Base-by-base conservation (phyloP, 1,140 invertebrate species). In the Drosophila mayri region DNA sequence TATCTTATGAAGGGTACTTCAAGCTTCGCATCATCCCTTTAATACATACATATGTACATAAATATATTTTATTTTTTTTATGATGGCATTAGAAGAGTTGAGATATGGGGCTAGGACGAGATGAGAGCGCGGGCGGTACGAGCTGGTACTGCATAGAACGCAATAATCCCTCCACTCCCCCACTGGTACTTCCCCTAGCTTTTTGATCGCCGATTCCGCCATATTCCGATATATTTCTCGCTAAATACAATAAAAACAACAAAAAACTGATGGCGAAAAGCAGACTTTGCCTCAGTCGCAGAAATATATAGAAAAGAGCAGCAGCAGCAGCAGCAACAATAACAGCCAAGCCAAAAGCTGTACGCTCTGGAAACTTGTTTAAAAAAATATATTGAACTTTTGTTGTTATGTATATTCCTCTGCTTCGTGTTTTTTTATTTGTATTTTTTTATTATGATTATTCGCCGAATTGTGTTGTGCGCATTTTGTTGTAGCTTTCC, bases 401-500 rank as follows among this genome's bases (percentile, higher is more conserved):
- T 71, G 63, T 66, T 75, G 54, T 67, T 58, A 47, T 70, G 66
- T 52, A 54, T 76, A 67, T 67, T 52, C 38, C 40, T 62, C 47
- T 63, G 57, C 30, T 57, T 50, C 5, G 68, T 75, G 8, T 64
- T 57, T 65, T 46, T 47, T 58, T 37, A 62, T 41, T 65, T 81
- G 14, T 25, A 25, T 47, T 18, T 60, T 68, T 60, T 68, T 80
- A 75, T 59, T 62, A 67, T 52, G 76, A 60, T 75, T 86, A 61
- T 83, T 77, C 73, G 80, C 58, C 84, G 73, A 88, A 88, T 81
- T 84, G 84, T 90, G 82, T 87, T 87, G 80, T 88, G 84, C 81
- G 80, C 83, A 87, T 82, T 87, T 87, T 90, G 82, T 84, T 88
- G 80, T 81, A 90, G 79, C 81, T 88, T 88, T 88, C 76, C 72